Conservation (phyloP, 2,113 vertebrate genomes). For the Ceyx cyanopectus region DNA sequence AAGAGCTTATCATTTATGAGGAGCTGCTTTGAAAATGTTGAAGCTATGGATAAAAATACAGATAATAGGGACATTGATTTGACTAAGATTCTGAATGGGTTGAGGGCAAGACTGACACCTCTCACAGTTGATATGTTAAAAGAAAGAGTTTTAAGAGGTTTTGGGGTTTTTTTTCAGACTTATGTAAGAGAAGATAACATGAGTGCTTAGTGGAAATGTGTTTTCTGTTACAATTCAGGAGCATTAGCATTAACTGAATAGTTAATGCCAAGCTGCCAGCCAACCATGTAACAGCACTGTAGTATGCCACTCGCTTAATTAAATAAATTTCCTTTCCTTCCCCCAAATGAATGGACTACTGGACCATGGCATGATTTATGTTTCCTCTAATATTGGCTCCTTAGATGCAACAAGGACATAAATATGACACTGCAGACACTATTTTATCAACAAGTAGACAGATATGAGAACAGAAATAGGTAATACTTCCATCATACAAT, state of each 20-base stretch:
- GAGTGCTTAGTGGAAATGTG: neutral
- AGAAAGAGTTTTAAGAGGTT: neutral
- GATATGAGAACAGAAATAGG: neutral
- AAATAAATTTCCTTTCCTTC: slow-evolving; percentile 5
- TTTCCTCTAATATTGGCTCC: neutral
- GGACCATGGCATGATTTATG: neutral
- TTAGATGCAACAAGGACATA: neutral
- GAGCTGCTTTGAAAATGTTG: neutral
- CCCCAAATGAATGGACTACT: neutral
- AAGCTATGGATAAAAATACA: neutral
- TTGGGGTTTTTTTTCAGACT: neutral
- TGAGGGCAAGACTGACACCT: neutral
- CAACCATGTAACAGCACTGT: neutral
- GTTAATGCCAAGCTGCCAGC: neutral
- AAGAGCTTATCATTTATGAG: neutral
- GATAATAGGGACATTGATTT: neutral
- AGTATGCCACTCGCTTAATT: neutral
- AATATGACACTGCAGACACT: neutral
- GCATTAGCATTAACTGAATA: neutral
- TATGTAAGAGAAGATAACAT: neutral
- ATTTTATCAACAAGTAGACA: neutral
- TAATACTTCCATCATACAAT: neutral
- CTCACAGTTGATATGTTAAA: neutral
- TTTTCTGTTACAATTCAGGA: neutral
- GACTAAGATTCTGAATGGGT: neutral